Evolutionary conservation across 2,888 invertebrate genomes (phyloP), one percentile per base, ranked within the genome.

Genomic region (Anaspis maculata): DNA sequence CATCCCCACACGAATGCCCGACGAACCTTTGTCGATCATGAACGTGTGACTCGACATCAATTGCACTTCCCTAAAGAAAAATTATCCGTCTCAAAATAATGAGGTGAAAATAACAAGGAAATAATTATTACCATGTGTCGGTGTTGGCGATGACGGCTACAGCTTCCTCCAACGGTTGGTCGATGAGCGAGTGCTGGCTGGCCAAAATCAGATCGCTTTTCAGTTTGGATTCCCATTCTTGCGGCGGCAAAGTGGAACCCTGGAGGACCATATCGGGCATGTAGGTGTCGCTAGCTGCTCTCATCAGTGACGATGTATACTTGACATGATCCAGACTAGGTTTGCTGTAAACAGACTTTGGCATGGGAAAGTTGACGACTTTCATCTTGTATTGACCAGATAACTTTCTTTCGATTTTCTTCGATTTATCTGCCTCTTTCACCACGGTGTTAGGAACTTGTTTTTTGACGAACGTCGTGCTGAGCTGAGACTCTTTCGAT

Each of bases 61-160:
- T 34, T 70, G 69, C 3, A 77, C 75, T 48, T 74, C 72, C 71
- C 72, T 72, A 24, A 26, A 37, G 14, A 25, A 5, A 10, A 25
- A 10, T 25, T 32, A 9, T 6, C 12, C n/a, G 32, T 28, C 13
- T 13, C 6, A 3, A 23, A 15, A 13, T 31, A n/a, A n/a, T n/a
- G n/a, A n/a, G n/a, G n/a, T n/a, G n/a, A n/a, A n/a, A n/a, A n/a
- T n/a, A n/a, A n/a, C n/a, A n/a, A n/a, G n/a, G n/a, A n/a, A n/a
- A n/a, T n/a, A n/a, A n/a, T 11, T 24, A 19, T 25, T 69, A 86
- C 88, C 90, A 91, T 30, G 77, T 81, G 52, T 83, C 81, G 43
- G 77, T 73, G 55, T 86, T 79, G 1, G 85, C 91, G 16, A 91
- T 70, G 41, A 92, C 81, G 43, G 87, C 89, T 24, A 89, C 73